Evolutionary conservation across 2,797 vertebrate genomes (phyloP).

Genomic region (Etheostoma perlongum): DNA sequence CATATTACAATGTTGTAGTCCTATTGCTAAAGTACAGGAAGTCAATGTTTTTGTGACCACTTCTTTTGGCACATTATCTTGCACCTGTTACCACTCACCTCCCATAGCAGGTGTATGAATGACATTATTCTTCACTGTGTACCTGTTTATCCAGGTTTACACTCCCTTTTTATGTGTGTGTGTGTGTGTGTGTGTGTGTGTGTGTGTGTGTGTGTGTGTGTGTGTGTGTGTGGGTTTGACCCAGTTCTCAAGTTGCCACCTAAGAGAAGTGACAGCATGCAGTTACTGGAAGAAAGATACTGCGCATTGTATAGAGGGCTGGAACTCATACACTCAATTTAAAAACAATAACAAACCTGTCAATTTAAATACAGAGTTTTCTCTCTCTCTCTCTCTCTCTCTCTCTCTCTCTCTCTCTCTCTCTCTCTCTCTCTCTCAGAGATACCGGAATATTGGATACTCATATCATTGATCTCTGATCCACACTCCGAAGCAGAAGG

Average conservation of each 20-base stretch:
- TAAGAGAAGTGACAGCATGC: conserved; percentile 8
- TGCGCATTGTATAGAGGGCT: background rate
- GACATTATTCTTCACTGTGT: conserved; percentile 16
- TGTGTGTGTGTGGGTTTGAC: conserved; percentile 18
- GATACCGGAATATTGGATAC: no score
- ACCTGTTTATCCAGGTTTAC: conserved; percentile 41
- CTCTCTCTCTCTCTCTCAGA: no score
- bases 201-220: conserved; percentile 3
- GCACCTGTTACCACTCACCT: conserved; percentile 9
- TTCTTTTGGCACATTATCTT: background rate
- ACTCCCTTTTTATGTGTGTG: conserved; percentile 10
- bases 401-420: no score
- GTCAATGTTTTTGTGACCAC: background rate
- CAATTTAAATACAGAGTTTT: no score
- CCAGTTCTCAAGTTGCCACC: conserved; percentile 28
- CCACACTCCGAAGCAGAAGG: background rate
- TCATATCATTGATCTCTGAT: background rate
- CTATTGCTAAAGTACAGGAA: background rate
- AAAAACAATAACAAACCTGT: no score
- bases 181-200: conserved; percentile 8
- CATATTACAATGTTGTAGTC: background rate
- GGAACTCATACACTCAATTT: no score
- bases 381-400: no score
- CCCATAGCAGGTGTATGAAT: conserved; percentile 5
- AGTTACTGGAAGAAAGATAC: conserved; percentile 2